A percentile compares a stretch with the other conserved stretches of the same genome.
phyloP scores from a whole-genome alignment of 2,888 invertebrate genomes.

The Lasioglossum zephyrum region DNA sequence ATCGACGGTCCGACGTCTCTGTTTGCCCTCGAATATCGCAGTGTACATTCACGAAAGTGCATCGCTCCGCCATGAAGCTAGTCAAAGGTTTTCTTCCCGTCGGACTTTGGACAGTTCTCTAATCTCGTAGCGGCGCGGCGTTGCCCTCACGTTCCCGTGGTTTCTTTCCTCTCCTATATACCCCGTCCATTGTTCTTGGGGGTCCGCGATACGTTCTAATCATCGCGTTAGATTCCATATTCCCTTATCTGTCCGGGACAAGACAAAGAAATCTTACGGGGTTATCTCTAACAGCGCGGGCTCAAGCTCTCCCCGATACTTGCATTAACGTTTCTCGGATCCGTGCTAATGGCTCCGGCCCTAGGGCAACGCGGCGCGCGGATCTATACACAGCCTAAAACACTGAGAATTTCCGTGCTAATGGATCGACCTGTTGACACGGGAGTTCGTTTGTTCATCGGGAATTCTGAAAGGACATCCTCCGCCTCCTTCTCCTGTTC shows the following conservation, averaged over 20 bases:
- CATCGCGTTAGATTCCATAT: conserved; percentile 47
- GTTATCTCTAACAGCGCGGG: conserved; percentile 57
- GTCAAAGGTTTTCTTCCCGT: not conserved
- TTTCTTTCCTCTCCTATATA: conserved; percentile 6
- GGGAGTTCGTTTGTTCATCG: conserved; percentile 47
- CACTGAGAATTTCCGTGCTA: conserved; percentile 60
- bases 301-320: conserved; percentile 27
- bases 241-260: conserved; percentile 40
- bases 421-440: conserved; percentile 71
- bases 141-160: conserved; percentile 21
- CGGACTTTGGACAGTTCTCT: conserved; percentile 33
- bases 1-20: not conserved
- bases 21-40: not conserved
- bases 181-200: conserved; percentile 49
- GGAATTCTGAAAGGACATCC: conserved; percentile 7
- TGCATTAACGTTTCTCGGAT: conserved; percentile 56
- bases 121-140: conserved; percentile 43
- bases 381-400: conserved; percentile 56
- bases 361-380: conserved; percentile 18
- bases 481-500: not conserved
- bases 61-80: not conserved
- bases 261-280: conserved; percentile 49
- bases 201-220: conserved; percentile 44
- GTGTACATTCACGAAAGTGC: not conserved
- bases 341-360: conserved; percentile 66